These are phyloP conservation scores for Mythimna loreyi DNA, from an alignment of 2,888 invertebrate genomes.

Conservation along the genomic window DNA sequence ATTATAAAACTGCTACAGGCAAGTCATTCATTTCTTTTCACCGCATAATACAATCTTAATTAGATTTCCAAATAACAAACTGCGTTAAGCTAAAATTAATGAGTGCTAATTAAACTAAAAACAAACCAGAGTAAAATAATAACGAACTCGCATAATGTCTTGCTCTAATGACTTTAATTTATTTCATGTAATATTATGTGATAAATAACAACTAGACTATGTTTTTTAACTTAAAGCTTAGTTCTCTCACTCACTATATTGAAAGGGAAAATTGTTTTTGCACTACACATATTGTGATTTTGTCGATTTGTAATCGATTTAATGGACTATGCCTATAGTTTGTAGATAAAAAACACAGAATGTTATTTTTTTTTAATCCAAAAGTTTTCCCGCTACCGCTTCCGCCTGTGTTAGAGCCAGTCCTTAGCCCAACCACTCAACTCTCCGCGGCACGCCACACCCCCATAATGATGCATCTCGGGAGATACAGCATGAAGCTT, in stretches of 20 bases:
- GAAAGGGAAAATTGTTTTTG: slow-evolving; percentile 22
- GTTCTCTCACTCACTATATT: slow-evolving; percentile 30
- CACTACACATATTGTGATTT: slow-evolving; percentile 6
- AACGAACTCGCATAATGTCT: slow-evolving; percentile 57
- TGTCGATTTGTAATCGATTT: neutral
- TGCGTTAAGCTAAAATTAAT: slow-evolving; percentile 64
- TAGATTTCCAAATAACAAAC: slow-evolving; percentile 64
- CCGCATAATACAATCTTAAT: slow-evolving; percentile 62
- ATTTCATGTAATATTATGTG: slow-evolving; percentile 59
- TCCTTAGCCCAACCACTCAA: slow-evolving; percentile 66
- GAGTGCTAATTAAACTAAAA: slow-evolving; percentile 65
- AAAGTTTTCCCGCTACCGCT: slow-evolving; percentile 50
- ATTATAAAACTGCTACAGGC: slow-evolving; percentile 28
- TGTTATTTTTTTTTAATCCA: neutral
- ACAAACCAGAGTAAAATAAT: slow-evolving; percentile 60
- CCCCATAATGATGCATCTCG: slow-evolving; percentile 88
- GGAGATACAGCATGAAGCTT: slow-evolving; percentile 82
- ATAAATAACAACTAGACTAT: slow-evolving; percentile 49
- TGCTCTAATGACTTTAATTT: slow-evolving; percentile 59
- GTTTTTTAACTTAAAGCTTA: slow-evolving; percentile 51
- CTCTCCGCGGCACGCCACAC: slow-evolving; percentile 78
- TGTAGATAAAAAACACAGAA: too few species aligned
- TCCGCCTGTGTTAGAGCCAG: slow-evolving; percentile 36
- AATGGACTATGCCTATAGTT: neutral
- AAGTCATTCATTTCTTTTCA: slow-evolving; percentile 49